A percentile compares a stretch with the other conserved stretches of the same genome.
These are phyloP conservation scores for Melanaphis sacchari DNA, from an alignment of 1,140 invertebrate genomes.

Conservation along the genomic window DNA sequence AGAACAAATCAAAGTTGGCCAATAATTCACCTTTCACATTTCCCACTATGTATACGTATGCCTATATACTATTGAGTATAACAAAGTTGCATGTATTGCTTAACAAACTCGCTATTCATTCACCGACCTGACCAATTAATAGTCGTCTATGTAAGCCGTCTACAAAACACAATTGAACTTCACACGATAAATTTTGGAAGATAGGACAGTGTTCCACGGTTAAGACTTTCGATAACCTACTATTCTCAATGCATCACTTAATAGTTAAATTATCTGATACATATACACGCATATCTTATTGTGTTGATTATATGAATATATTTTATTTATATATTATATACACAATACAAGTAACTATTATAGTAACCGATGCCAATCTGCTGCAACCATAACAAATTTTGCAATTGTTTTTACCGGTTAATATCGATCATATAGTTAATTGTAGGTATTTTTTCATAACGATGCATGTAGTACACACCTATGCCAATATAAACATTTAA, in stretches of 20 bases:
- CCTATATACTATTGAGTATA: background rate
- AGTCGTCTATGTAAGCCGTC: background rate
- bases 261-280: background rate
- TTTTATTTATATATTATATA: background rate
- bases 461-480: background rate
- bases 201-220: background rate
- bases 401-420: constrained; percentile 46
- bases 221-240: background rate
- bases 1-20: constrained; percentile 25
- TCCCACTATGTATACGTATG: background rate
- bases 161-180: constrained; percentile 6
- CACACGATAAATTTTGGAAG: background rate
- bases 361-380: constrained; percentile 28
- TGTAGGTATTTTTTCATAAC: background rate
- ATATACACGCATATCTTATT: background rate
- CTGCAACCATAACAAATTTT: background rate
- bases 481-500: background rate
- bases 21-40: constrained; percentile 39
- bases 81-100: constrained; percentile 23
- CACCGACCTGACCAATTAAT: background rate
- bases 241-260: background rate
- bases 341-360: background rate
- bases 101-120: background rate
- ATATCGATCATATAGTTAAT: constrained; percentile 7
- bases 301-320: background rate